Evolutionary conservation across 1,140 invertebrate species (phyloP).

Genomic region (Drosophila ironensis): DNA sequence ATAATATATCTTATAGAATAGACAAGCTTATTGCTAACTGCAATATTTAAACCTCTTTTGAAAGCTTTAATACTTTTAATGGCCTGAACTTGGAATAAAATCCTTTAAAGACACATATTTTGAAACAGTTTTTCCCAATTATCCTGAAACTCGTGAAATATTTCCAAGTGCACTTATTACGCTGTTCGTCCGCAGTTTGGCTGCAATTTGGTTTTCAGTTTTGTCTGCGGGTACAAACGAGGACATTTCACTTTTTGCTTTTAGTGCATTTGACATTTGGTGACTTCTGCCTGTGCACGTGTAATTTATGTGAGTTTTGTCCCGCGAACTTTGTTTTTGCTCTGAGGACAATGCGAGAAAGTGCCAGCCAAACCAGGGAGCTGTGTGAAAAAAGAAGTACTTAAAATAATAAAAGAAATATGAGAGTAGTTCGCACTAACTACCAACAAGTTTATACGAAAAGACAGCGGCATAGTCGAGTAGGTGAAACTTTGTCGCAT

Average conservation of each 20-base stretch:
- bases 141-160: too few relatives aligned
- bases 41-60: too few relatives aligned
- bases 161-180: not conserved
- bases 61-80: too few relatives aligned
- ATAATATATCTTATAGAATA: too few relatives aligned
- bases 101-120: too few relatives aligned
- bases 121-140: too few relatives aligned
- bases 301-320: conserved; percentile 77
- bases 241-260: conserved; percentile 31
- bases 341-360: conserved; percentile 33
- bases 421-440: conserved; percentile 45
- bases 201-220: conserved; percentile 56
- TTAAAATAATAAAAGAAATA: conserved; percentile 12
- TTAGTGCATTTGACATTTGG: conserved; percentile 76
- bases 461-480: conserved; percentile 53
- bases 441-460: conserved; percentile 63
- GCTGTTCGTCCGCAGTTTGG: conserved; percentile 10
- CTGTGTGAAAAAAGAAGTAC: not conserved
- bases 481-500: conserved; percentile 63
- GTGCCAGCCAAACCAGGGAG: not conserved
- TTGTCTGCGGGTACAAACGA: conserved; percentile 18
- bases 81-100: too few relatives aligned
- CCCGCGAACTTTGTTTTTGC: conserved; percentile 58
- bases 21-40: too few relatives aligned
- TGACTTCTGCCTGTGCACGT: conserved; percentile 65